phyloP scores from a whole-genome alignment of 2,113 vertebrate species.

The Capreolus pygargus region DNA sequence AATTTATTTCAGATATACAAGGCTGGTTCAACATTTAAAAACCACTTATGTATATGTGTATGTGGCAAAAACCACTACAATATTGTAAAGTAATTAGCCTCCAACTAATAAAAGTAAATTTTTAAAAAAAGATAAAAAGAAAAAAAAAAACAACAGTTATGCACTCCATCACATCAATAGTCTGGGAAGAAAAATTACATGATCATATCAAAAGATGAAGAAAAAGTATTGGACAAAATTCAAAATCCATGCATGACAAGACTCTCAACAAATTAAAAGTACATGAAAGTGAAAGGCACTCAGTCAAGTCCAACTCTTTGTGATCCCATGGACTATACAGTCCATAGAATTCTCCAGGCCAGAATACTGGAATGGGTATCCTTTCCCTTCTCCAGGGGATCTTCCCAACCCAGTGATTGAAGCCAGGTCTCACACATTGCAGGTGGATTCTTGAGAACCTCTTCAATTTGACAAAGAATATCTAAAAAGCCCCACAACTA shows the following conservation, averaged over 20 bases:
- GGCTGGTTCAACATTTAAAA: not conserved
- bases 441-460: not conserved
- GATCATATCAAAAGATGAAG: not conserved
- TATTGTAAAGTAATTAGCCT: no score
- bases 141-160: not conserved
- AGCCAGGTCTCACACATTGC: not conserved
- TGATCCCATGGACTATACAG: not conserved
- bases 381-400: not conserved
- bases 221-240: not conserved
- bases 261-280: not conserved
- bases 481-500: not conserved
- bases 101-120: no score
- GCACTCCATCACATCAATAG: not conserved
- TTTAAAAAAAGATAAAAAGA: no score
- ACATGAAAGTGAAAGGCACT: not conserved
- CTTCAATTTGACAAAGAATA: not conserved
- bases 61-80: no score
- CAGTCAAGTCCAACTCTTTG: not conserved
- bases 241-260: not conserved
- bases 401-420: not conserved
- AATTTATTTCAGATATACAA: not conserved
- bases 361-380: not conserved
- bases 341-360: not conserved
- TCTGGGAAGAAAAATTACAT: not conserved
- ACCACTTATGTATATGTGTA: not conserved